Evolutionary conservation across 2,797 vertebrate species (phyloP).

Genomic region (Phylloscopus collybita): DNA sequence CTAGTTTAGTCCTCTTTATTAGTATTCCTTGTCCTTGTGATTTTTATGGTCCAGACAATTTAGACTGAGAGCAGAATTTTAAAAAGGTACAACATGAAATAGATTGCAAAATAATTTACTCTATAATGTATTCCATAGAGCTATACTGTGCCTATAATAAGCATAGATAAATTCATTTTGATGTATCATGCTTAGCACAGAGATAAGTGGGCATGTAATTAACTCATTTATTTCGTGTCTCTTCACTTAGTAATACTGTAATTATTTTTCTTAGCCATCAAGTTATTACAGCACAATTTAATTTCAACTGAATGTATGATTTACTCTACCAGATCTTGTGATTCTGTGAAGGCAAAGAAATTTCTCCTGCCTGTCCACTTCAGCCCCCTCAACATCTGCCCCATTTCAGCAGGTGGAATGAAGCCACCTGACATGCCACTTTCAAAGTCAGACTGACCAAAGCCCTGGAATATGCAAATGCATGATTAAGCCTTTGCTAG

Average conservation of each 20-base stretch:
- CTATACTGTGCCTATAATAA: neutral
- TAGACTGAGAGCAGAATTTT: neutral
- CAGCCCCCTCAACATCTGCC: neutral
- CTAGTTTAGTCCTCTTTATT: neutral
- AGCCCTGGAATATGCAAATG: neutral
- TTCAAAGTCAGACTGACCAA: neutral
- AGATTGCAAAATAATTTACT: neutral
- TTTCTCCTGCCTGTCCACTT: neutral
- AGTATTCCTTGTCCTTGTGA: neutral
- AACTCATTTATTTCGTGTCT: neutral
- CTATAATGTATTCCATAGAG: neutral
- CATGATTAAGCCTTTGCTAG: neutral
- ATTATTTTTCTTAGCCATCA: neutral
- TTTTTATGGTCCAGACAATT: neutral
- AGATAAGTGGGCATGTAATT: conserved; percentile 18
- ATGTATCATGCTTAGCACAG: neutral
- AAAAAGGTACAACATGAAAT: neutral
- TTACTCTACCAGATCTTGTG: neutral
- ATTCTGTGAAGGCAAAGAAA: neutral
- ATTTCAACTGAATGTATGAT: neutral
- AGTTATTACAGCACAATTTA: neutral
- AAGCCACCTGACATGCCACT: neutral
- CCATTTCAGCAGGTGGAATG: neutral
- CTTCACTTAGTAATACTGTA: neutral
- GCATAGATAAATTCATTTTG: neutral